Conservation (phyloP, 2,113 vertebrate species). For the Heptranchias perlo region DNA sequence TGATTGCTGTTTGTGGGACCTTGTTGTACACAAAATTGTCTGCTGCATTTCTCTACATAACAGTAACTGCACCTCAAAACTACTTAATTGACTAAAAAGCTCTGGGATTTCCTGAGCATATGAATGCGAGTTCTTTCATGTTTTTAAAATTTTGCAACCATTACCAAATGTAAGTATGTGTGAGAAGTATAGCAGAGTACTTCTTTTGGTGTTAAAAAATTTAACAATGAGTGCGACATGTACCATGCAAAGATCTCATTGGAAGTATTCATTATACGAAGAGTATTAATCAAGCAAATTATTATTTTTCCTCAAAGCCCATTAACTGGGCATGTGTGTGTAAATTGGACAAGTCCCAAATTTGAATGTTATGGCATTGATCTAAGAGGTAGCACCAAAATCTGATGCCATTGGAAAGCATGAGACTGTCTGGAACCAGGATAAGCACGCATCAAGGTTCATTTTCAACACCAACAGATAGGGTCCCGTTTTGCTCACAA, state of each 20-base stretch:
- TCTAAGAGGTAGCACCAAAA: not conserved
- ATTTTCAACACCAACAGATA: no score
- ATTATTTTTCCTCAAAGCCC: no score
- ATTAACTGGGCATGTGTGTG: not conserved
- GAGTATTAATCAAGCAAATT: no score
- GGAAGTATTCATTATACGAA: no score
- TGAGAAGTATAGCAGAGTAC: not conserved
- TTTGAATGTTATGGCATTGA: not conserved
- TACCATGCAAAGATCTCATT: no score
- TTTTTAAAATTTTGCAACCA: not conserved
- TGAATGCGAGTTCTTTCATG: not conserved
- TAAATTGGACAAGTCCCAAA: not conserved
- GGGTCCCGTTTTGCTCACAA: no score
- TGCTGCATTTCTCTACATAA: no score
- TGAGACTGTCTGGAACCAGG: not conserved
- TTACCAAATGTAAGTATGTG: not conserved
- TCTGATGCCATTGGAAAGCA: not conserved
- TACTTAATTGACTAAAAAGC: no score
- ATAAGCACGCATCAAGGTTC: no score
- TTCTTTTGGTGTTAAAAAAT: not conserved
- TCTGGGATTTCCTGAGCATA: not conserved
- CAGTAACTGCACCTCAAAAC: no score
- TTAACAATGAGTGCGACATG: not conserved
- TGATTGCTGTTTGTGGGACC: no score
- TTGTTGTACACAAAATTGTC: no score